Base-by-base conservation (phyloP, 2,797 vertebrate genomes). In the Coregonus ussuriensis region DNA sequence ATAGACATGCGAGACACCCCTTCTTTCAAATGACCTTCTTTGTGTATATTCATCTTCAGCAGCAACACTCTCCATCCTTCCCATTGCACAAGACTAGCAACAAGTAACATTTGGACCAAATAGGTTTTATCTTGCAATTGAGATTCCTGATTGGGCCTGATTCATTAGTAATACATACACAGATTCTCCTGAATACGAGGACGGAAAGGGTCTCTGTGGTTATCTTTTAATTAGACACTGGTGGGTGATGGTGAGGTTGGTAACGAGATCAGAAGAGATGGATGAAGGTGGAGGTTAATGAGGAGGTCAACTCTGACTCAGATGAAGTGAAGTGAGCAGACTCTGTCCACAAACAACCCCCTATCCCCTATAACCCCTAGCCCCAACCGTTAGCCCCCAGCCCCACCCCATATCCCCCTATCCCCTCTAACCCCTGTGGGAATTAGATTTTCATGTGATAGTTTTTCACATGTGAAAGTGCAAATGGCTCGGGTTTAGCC, bases 191-290 rank as follows among this genome's bases (percentile, higher is more conserved):
- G 81, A 83, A 78, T 75, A 76, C 77, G 75, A 84, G 85, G 41
- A 79, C 78, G 73, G 74, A 81, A 82, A 83, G 77, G 72, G 33
- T 79, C 87, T 83, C 65, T 81, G 63, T 68, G 80, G 83, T 87
- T 88, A 74, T 84, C 85, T 87, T 84, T 90, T 91, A 89, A 93
- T 91, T 91, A 89, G 81, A 54, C 75, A 74, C 76, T 79, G 83
- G 82, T 71, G 82, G 85, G 86, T 86, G 89, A 85, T 33, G 72
- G 78, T 89, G 80, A 84, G 74, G 83, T 85, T 74, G 65, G 78
- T 82, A 81, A 85, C 74, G 77, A 87, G 82, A 47, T 47, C 9
- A 47, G 41, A 76, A 4, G 6, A 75, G 66, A 31, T 68, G 51
- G 15, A 52, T 72, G 25, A 6, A 65, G 21, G 63, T 65, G 63